Base-by-base conservation (phyloP, 37 sponge, comb jelly and placozoan species). In the Tethya wilhelma region DNA sequence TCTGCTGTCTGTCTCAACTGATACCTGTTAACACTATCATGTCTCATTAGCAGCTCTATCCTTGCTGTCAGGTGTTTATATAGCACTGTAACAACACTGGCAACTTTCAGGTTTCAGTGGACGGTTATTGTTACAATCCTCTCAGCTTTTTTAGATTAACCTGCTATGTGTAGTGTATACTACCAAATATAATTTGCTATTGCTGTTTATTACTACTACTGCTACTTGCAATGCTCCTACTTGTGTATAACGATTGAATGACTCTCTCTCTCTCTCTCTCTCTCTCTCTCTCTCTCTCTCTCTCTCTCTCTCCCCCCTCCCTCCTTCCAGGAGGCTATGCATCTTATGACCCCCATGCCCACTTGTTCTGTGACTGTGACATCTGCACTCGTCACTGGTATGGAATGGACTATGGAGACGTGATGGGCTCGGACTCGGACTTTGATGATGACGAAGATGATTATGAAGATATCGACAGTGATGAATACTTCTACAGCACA, bases 301-400 rank as follows among this genome's bases (percentile, higher is more conserved):
- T 45, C 56, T 53, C 53, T 38, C 53, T 72, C 56, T 38, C 73
- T 3, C 73, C 56, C 31, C 31, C 56, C 38, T n/a, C n/a, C n/a
- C n/a, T n/a, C n/a, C n/a, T n/a, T n/a, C n/a, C n/a, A n/a, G n/a
- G n/a, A n/a, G 70, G 44, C 17, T 69, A 23, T 22, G n/a, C n/a
- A n/a, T n/a, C n/a, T n/a, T 69, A 30, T 11, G 44, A 42, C 25
- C 33, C 45, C 33, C 45, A 49, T 4, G 45, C 73, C 31, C 73
- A 72, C 56, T 19, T 72, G 14, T 72, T 72, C 73, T 72, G 73
- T 72, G 73, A 72, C 73, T 72, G 73, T 49, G 73, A 72, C 20
- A 26, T 29, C 56, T 72, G 73, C 26, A 55, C 1, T 7, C 33
- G 22, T 23, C 56, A 72, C 33, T 72, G 73, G 73, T 55, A 53